Evolutionary conservation across 2,113 vertebrate species (phyloP).

Genomic region (Oceanites oceanicus): DNA sequence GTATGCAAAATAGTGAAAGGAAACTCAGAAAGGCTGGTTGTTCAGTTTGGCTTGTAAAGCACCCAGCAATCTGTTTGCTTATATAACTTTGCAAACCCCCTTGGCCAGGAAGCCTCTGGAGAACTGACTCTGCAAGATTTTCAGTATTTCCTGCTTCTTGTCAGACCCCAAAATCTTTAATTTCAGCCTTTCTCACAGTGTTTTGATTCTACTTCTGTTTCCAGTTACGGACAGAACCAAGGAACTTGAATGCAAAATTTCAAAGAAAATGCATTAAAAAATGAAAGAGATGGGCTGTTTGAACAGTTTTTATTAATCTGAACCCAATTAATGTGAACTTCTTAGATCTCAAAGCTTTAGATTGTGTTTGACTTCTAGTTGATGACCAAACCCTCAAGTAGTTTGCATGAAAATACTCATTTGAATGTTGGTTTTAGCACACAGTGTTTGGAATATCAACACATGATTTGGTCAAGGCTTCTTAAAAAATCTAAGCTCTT

Average conservation of each 20-base stretch:
- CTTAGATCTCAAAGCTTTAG: neutral
- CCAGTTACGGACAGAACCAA: neutral
- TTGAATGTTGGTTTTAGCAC: rapidly evolving
- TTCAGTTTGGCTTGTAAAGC: neutral
- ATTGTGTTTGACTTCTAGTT: neutral
- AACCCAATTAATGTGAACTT: neutral
- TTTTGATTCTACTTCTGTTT: conserved; percentile 23
- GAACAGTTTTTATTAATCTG: neutral
- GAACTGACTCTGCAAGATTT: neutral
- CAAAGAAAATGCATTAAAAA: neutral
- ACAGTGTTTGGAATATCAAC: neutral
- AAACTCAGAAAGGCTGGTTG: neutral
- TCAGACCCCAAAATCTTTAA: conserved; percentile 1
- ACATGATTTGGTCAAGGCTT: neutral
- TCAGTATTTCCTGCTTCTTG: conserved; percentile 21
- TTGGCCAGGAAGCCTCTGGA: neutral
- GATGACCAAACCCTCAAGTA: neutral
- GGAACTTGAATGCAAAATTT: neutral
- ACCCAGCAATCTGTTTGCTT: neutral
- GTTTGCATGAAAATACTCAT: neutral
- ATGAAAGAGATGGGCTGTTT: neutral
- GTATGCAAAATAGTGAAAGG: neutral
- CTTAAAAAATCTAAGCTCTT: neutral
- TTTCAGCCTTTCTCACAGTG: neutral
- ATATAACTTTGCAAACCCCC: neutral